Conservation (phyloP, 1,140 invertebrate species). For the Dendrolimus kikuchii region DNA sequence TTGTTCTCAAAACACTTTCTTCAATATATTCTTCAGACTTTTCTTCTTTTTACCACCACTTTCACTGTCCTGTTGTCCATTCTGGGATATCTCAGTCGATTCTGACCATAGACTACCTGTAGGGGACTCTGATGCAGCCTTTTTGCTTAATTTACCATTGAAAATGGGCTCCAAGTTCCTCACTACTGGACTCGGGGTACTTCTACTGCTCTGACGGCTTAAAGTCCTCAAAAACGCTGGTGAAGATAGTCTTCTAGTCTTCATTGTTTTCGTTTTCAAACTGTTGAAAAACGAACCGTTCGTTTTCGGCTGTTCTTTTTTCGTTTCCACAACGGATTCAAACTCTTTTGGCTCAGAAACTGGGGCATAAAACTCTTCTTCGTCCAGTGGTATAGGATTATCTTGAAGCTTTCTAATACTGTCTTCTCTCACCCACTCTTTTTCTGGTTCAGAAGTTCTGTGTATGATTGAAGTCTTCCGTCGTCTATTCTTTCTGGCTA, state of each 20-base stretch:
- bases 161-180: conserved; percentile 44
- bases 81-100: conserved; percentile 62
- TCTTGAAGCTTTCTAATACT: conserved; percentile 51
- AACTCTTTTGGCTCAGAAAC: conserved; percentile 61
- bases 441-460: conserved; percentile 33
- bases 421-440: conserved; percentile 35
- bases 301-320: conserved; percentile 55
- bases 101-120: conserved; percentile 69
- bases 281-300: conserved; percentile 68
- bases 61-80: conserved; percentile 47
- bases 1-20: conserved; percentile 76
- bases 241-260: conserved; percentile 73
- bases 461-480: conserved; percentile 55
- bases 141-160: conserved; percentile 51
- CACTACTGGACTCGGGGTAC: conserved; percentile 47
- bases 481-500: conserved; percentile 52
- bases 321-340: conserved; percentile 23
- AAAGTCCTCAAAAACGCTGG: conserved; percentile 78
- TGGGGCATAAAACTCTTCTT: conserved; percentile 59
- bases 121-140: conserved; percentile 60
- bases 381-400: conserved; percentile 58
- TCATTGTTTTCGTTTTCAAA: conserved; percentile 59
- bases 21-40: conserved; percentile 77
- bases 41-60: conserved; percentile 66
- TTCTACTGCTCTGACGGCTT: conserved; percentile 61